Percentiles rank a stretch among this genome's conserved stretches.
Evolutionary conservation across 1,140 invertebrate genomes (phyloP).

Genomic region (Ceratina calcarata): DNA sequence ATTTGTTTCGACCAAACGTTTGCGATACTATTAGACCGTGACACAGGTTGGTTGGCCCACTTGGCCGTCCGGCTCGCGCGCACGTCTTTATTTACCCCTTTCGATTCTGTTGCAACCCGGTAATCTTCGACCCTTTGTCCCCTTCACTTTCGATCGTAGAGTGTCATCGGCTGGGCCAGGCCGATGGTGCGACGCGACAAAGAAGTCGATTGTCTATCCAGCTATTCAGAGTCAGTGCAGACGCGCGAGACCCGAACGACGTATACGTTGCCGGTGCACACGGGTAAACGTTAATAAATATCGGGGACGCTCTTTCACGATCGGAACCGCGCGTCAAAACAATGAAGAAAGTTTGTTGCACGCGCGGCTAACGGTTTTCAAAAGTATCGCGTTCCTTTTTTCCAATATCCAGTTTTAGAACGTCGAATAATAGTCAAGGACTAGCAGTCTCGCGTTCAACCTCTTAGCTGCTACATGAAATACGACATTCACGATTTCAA

Average conservation of each 20-base stretch:
- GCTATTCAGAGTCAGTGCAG: slow-evolving; percentile 15
- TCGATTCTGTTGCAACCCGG: slow-evolving; percentile 21
- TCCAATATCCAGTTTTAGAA: background rate
- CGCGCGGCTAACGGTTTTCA: slow-evolving; percentile 10
- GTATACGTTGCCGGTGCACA: background rate
- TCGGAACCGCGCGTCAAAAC: slow-evolving; percentile 13
- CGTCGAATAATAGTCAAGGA: too few relatives aligned
- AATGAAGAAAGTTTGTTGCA: slow-evolving; percentile 36
- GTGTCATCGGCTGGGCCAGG: slow-evolving; percentile 20
- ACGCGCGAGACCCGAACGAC: background rate
- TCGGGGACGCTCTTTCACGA: slow-evolving; percentile 36
- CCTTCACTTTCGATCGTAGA: slow-evolving; percentile 45
- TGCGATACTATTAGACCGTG: too few relatives aligned
- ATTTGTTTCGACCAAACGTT: too few relatives aligned
- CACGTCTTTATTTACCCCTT: slow-evolving; percentile 35
- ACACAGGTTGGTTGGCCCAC: background rate
- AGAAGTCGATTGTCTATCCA: slow-evolving; percentile 45
- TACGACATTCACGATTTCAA: too few relatives aligned
- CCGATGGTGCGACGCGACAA: slow-evolving; percentile 37
- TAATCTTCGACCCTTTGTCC: slow-evolving; percentile 41
- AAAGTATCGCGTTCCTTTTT: slow-evolving; percentile 20
- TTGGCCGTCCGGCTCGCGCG: background rate
- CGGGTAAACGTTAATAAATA: slow-evolving; percentile 39
- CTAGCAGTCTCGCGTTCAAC: too few relatives aligned
- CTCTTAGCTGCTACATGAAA: too few relatives aligned